phyloP scores from a whole-genome alignment of 64 coral and sea anemone genomes.

The Dendrophyllia cribrosa region DNA sequence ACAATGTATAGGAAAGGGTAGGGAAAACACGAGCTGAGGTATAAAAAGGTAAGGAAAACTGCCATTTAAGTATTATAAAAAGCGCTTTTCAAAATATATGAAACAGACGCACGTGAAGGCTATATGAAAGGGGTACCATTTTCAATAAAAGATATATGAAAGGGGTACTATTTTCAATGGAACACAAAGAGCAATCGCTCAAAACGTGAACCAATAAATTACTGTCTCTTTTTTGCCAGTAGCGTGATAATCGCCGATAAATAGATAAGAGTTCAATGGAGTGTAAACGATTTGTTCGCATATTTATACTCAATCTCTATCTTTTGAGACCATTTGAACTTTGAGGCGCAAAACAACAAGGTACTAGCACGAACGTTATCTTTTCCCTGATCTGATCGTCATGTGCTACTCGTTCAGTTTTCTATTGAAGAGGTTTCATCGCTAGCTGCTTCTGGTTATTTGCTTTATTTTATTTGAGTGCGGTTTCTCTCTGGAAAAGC shows the following conservation, averaged over 20 bases:
- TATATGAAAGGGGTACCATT: too few relatives aligned
- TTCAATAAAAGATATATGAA: too few relatives aligned
- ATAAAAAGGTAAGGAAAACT: too few relatives aligned
- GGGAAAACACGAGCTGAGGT: too few relatives aligned
- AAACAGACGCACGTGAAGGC: too few relatives aligned
- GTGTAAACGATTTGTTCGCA: slow-evolving; percentile 39
- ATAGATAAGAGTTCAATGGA: not conserved
- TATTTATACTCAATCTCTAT: slow-evolving; percentile 3
- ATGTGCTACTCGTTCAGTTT: not conserved
- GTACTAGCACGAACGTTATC: not conserved
- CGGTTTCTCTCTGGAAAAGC: slow-evolving; percentile 22
- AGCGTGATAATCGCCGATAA: slow-evolving; percentile 28
- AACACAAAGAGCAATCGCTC: not conserved
- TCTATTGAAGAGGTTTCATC: not conserved
- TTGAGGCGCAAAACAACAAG: not conserved
- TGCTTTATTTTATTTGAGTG: not conserved
- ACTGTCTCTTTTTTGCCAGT: not conserved
- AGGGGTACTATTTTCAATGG: not conserved
- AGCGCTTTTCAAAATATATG: too few relatives aligned
- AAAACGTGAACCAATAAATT: not conserved
- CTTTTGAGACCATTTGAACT: not conserved
- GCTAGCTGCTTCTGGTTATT: not conserved
- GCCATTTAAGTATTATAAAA: too few relatives aligned
- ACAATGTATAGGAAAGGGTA: too few relatives aligned
- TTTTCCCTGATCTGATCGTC: not conserved